Conservation (phyloP, 1,140 invertebrate genomes). For the Orchestia grillus region DNA sequence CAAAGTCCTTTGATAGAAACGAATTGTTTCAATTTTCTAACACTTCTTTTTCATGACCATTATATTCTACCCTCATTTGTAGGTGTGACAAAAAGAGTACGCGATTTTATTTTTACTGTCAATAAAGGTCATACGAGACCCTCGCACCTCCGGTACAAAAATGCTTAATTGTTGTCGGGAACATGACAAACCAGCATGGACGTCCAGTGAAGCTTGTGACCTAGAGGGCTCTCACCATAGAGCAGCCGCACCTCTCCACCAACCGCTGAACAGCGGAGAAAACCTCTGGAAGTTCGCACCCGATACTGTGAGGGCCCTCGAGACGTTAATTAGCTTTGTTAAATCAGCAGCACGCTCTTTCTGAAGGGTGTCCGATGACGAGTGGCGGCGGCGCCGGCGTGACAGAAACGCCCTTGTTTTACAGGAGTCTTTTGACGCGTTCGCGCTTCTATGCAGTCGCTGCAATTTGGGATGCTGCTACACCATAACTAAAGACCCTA, state of each 20-base stretch:
- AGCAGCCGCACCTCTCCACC: constrained; percentile 1
- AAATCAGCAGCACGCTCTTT: constrained; percentile 54
- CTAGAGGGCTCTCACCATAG: neutral
- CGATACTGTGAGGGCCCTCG: constrained; percentile 41
- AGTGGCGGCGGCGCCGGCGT: neutral
- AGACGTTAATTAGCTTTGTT: constrained; percentile 56
- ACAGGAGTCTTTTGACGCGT: neutral
- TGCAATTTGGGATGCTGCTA: neutral
- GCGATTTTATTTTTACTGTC: neutral
- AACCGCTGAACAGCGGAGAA: constrained; percentile 21
- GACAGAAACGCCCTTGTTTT: constrained; percentile 11
- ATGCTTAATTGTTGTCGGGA: neutral
- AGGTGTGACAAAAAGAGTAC: neutral
- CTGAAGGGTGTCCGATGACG: constrained; percentile 47
- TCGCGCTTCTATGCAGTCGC: neutral
- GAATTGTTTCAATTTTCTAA: neutral
- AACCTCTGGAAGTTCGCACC: neutral
- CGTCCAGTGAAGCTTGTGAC: neutral
- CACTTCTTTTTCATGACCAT: neutral
- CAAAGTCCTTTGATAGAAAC: neutral
- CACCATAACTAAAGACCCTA: neutral
- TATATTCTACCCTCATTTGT: neutral
- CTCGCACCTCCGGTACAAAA: neutral
- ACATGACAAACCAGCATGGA: neutral
- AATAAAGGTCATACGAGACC: neutral